Percentiles rank a stretch among this genome's conserved stretches.
Evolutionary conservation across 2,113 vertebrate species (phyloP).

Genomic region (Sisor rabdophorus): DNA sequence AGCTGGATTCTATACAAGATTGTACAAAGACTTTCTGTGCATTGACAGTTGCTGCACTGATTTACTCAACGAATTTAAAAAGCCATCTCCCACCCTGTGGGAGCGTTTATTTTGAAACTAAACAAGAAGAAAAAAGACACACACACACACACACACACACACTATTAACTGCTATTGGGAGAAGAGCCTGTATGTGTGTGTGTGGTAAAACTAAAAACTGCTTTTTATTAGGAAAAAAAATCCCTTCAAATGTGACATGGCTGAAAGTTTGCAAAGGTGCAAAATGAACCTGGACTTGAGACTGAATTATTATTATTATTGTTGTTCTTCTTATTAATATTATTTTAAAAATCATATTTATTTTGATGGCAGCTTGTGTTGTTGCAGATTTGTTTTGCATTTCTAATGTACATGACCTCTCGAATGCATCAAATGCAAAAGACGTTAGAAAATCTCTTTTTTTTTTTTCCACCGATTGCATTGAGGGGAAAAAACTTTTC

Average conservation of each 20-base stretch:
- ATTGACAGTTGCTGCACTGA: constrained; percentile 20
- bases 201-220: not conserved
- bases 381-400: constrained; percentile 11
- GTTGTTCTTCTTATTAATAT: not conserved
- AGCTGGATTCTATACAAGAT: constrained; percentile 52
- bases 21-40: constrained; percentile 34
- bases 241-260: constrained; percentile 1
- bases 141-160: too few species aligned
- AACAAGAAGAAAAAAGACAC: not conserved
- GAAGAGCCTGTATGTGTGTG: not conserved
- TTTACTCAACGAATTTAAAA: constrained; percentile 30
- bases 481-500: too few species aligned
- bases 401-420: not conserved
- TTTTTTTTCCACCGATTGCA: too few species aligned
- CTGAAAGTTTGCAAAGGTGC: not conserved
- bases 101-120: not conserved
- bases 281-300: constrained; percentile 9
- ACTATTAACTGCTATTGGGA: not conserved
- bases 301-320: constrained; percentile 21
- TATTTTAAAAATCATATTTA: not conserved
- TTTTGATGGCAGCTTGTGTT: not conserved
- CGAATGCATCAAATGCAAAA: not conserved
- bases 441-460: not conserved
- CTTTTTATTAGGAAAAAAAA: not conserved
- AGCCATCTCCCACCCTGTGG: constrained; percentile 34